Evolutionary conservation across 2,888 invertebrate genomes (phyloP), one percentile per base, ranked within the genome.

Genomic region (Eupeodes latifasciatus): DNA sequence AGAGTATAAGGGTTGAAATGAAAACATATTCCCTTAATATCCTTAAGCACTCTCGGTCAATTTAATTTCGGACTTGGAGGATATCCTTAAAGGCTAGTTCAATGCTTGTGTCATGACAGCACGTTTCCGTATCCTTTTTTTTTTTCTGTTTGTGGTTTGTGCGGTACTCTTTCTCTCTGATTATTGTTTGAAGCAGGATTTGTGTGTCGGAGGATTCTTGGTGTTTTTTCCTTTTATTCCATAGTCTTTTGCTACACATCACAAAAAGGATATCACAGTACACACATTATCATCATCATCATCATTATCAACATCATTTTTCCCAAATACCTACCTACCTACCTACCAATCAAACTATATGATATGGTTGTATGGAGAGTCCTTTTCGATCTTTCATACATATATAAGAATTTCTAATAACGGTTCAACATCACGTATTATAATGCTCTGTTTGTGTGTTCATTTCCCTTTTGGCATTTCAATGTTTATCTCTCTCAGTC

Each of bases 1-100:
- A 27, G 9, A 82, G 82, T 75, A 67, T 72, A 44, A 84, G 87
- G 80, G 87, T 88, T 78, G 78, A 80, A 88, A 88, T 88, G 81
- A 88, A 88, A 88, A 88, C 88, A 88, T 88, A 88, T 88, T 88
- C 85, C 85, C 88, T 81, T 88, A 88, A 88, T 88, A 88, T 81
- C 88, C 88, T 85, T 85, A 88, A 88, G 88, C 88, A 88, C 88
- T 88, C 85, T 88, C 85, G 88, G 88, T 88, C 88, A 88, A 88
- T 88, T 88, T 88, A 84, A 88, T 88, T 88, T 85, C 84, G 88
- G 85, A 88, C 88, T 87, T 85, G 40, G 67, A 77, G 76, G 62
- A 36, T 57, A 47, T 53, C 76, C 51, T 78, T 64, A 14, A 64
- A 61, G 69, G 80, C 53, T 36, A 47, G 36, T 61, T 59, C 67